Percentiles rank a stretch among this genome's conserved stretches.
Evolutionary conservation across 1,140 invertebrate species (phyloP).

Genomic region (Bombus soroeensis): DNA sequence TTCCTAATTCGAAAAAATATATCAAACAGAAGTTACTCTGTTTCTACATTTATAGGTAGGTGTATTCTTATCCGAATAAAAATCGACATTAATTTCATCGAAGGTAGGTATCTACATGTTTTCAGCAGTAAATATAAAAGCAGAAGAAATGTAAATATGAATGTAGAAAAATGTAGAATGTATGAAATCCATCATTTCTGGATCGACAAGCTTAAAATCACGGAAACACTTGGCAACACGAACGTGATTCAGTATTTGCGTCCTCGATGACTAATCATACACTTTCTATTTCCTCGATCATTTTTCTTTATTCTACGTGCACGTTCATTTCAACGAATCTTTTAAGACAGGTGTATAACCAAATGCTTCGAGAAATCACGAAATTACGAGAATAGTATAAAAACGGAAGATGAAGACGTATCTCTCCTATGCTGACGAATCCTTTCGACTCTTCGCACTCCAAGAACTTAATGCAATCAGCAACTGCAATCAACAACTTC

Average conservation of each 20-base stretch:
- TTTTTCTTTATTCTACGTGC: slow-evolving; percentile 25
- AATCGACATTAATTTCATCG: not conserved
- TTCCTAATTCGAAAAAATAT: not conserved
- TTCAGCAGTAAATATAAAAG: not conserved
- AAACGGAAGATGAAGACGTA: too few relatives aligned
- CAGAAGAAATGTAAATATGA: too few relatives aligned
- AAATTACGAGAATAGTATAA: not conserved
- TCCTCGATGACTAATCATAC: slow-evolving; percentile 63
- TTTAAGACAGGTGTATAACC: not conserved
- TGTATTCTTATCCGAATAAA: not conserved
- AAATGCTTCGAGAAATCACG: too few relatives aligned
- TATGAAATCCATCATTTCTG: not conserved
- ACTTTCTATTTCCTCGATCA: slow-evolving; percentile 61
- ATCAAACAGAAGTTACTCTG: not conserved
- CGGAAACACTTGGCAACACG: not conserved
- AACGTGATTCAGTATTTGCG: slow-evolving; percentile 42
- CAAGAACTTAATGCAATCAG: not conserved
- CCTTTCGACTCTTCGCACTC: not conserved
- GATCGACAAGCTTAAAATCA: not conserved
- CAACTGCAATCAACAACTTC: not conserved
- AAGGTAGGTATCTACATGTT: not conserved
- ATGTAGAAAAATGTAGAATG: too few relatives aligned
- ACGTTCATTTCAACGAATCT: not conserved
- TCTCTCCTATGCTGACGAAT: not conserved
- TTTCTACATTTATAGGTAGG: not conserved